A percentile compares a stretch with the other conserved stretches of the same genome.
phyloP scores from a whole-genome alignment of 2,797 vertebrate genomes.

The Ptychadena robeensis region DNA sequence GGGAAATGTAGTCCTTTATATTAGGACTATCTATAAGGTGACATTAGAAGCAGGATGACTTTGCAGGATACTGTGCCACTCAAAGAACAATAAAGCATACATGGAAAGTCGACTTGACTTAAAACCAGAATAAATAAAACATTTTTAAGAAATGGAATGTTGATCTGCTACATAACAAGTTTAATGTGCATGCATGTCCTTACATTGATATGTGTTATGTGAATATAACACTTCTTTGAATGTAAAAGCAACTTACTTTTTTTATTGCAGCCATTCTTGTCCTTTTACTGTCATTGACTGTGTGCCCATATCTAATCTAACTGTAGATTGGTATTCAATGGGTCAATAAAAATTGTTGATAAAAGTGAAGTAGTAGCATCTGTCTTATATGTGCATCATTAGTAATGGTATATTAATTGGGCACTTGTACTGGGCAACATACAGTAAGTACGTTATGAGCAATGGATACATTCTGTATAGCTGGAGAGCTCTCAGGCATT shows the following conservation, averaged over 20 bases:
- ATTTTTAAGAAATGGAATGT: too few relatives aligned
- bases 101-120: too few relatives aligned
- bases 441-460: background rate
- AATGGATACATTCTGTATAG: slow-evolving; percentile 9
- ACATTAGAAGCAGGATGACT: too few relatives aligned
- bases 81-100: too few relatives aligned
- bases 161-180: too few relatives aligned
- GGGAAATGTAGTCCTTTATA: too few relatives aligned
- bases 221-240: too few relatives aligned
- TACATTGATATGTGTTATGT: too few relatives aligned
- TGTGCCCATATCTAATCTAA: background rate
- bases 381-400: slow-evolving; percentile 37
- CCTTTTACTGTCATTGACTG: background rate
- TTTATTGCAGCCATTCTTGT: background rate
- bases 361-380: slow-evolving; percentile 11
- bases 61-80: too few relatives aligned
- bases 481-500: slow-evolving; percentile 4
- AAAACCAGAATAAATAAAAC: too few relatives aligned
- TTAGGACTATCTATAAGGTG: too few relatives aligned
- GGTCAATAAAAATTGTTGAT: slow-evolving; percentile 25
- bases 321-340: background rate
- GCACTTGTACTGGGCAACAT: slow-evolving; percentile 1
- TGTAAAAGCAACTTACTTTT: background rate
- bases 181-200: too few relatives aligned
- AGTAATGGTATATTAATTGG: slow-evolving; percentile 20